Evolutionary conservation across 2,797 vertebrate species (phyloP).

Genomic region (Perodicticus potto): DNA sequence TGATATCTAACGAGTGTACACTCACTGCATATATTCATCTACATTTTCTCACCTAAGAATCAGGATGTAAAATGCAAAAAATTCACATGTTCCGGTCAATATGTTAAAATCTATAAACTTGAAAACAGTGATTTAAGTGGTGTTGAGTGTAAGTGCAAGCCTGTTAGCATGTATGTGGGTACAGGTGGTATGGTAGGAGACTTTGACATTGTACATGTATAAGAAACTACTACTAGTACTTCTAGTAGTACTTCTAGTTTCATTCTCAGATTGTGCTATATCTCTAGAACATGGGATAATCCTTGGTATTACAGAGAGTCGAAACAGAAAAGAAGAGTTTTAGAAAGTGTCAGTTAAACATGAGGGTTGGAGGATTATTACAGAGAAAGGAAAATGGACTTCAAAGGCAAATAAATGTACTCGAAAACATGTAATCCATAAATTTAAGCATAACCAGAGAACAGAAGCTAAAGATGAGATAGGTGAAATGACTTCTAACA

Average conservation of each 20-base stretch:
- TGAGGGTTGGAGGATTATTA: neutral
- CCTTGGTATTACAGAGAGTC: neutral
- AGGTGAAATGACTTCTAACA: neutral
- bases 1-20: neutral
- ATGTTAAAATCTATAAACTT: neutral
- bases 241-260: neutral
- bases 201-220: neutral
- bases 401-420: neutral
- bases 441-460: neutral
- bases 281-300: neutral
- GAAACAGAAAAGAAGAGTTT: neutral
- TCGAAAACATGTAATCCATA: neutral
- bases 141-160: neutral
- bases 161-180: neutral
- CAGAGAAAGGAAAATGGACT: neutral
- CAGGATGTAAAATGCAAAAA: neutral
- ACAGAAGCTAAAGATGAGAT: neutral
- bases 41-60: neutral
- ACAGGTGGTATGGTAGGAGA: neutral
- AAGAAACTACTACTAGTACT: neutral
- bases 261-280: neutral
- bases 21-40: neutral
- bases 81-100: neutral
- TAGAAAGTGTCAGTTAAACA: neutral
- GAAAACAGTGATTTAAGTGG: neutral